Evolutionary conservation across 2,113 vertebrate species (phyloP), one percentile per base, ranked within the genome.

Genomic region (Sorex araneus): DNA sequence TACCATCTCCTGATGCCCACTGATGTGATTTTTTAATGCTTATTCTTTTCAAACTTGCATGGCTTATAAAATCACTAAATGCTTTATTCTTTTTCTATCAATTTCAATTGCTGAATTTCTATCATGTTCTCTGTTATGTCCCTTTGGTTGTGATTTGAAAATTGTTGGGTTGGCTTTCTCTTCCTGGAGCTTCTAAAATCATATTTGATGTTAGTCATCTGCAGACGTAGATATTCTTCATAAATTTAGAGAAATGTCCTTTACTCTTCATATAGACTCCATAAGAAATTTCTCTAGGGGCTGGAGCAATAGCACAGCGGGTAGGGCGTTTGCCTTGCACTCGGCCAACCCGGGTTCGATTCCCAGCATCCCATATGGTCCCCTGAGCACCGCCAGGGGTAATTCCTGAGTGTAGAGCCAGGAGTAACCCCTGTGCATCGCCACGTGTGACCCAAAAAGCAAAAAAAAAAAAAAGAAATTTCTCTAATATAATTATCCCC

Each of bases 111-210:
- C 50, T 80, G 64, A 69, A 34, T 88, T 93, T 90, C 28, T 2
- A 63, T 40, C 23, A 11, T 82, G 45, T 50, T 88, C 16, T n/a
- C 82, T 57, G 84, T 57, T 78, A 23, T 64, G 8, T 78, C 8
- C 15, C 1, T 83, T 86, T 67, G 40, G 69, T 90, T 36, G 75
- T 93, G n/a, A 84, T 84, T 30, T 7, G 43, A 87, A 89, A 91
- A 64, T 71, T 50, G 12, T 34, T 73, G 90, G 40, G 27, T 8
- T 89, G 71, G 2, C 8, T 91, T 85, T 30, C 60, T 6, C 84
- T n/a, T 76, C 13, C 47, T 28, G 94, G 5, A 7, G n/a, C 75
- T 88, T 94, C 40, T 85, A 40, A 88, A 70, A 93, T 87, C 43
- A 32, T 18, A 40, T 84, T 77, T 93, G 9, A 57, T 75, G 0